Evolutionary conservation across 2,888 invertebrate genomes (phyloP), one percentile per base, ranked within the genome.

Genomic region (Ypsolopha scabrella): DNA sequence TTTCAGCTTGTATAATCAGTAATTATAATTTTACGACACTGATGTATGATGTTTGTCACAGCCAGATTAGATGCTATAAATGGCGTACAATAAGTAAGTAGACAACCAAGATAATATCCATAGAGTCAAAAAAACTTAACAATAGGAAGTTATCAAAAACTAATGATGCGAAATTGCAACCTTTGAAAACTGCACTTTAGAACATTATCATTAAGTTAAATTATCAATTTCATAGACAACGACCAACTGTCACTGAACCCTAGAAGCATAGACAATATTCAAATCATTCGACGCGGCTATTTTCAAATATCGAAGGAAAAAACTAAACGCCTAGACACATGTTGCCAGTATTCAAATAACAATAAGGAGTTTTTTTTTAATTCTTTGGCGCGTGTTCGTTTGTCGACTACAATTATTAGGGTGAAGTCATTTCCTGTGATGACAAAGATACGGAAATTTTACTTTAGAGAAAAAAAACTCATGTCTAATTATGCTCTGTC

Each of bases 391-490:
- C 76, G 76, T 71, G 76, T 45, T 41, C 45, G 44, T 44, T 8
- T 33, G 34, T 37, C 37, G 51, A 44, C 39, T 52, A 54, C 63
- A 61, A 75, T 76, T 75, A 78, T 65, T 71, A 64, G 72, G 51
- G 52, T 75, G 76, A 69, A 70, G 71, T 74, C 70, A 72, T 75
- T 79, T 80, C 81, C 81, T 76, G 72, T 60, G 75, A 78, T 76
- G 76, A 79, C 80, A 80, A 75, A 70, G 80, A 80, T 76, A 80
- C 72, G 70, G 66, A 70, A 68, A 39, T 33, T 24, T 41, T 35
- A 38, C 34, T 48, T 43, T 10, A 33, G 11, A 14, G 55, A 60
- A 59, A 61, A 57, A 61, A 61, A 52, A 55, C 60, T 58, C 55
- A 55, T 60, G 60, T 59, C 57, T 61, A 65, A 65, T 66, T 65